A percentile compares a stretch with the other conserved stretches of the same genome.
phyloP scores from a whole-genome alignment of 2,797 vertebrate species.

The Psittacula echo region DNA sequence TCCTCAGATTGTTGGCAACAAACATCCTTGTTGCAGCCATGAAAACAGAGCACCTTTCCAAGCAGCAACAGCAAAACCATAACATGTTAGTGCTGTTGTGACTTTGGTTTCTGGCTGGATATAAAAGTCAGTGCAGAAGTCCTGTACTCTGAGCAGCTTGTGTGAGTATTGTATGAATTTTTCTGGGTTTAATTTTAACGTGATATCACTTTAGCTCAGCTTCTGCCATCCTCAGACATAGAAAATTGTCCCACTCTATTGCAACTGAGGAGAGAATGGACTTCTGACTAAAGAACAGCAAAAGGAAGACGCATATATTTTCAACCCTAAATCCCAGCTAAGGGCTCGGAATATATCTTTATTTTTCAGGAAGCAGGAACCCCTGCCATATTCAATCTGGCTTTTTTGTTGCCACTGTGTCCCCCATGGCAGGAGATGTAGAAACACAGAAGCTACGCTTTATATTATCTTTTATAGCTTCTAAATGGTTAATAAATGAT shows the following conservation, averaged over 20 bases:
- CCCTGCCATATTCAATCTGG: neutral
- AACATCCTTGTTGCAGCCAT: neutral
- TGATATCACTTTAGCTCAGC: neutral
- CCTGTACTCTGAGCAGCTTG: neutral
- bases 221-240: neutral
- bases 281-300: neutral
- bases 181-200: neutral
- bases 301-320: neutral
- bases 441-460: neutral
- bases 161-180: accelerated
- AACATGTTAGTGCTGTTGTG: neutral
- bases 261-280: neutral
- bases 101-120: neutral
- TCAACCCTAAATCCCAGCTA: neutral
- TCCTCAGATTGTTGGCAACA: neutral
- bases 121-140: neutral
- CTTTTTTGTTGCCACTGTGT: neutral
- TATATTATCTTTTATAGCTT: constrained; percentile 14
- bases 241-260: neutral
- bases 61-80: neutral
- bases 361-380: neutral
- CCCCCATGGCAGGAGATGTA: neutral
- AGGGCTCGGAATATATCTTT: neutral
- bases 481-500: constrained; percentile 64
- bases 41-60: neutral